Conservation (phyloP, 2,113 vertebrate genomes). For the Monarcha castaneiventris region DNA sequence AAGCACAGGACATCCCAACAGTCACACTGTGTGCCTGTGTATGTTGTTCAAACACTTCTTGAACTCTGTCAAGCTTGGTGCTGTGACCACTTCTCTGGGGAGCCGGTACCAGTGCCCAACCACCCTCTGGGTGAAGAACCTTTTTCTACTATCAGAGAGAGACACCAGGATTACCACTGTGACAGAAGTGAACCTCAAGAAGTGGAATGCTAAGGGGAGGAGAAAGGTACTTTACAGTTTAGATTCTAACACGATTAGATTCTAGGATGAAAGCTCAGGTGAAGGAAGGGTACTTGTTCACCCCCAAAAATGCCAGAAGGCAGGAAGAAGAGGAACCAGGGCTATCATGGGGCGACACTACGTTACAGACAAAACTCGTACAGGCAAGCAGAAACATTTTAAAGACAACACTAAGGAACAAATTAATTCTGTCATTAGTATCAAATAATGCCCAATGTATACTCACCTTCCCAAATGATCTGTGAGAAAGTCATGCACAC, state of each 20-base stretch:
- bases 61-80: neutral
- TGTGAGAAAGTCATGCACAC: neutral
- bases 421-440: neutral
- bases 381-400: neutral
- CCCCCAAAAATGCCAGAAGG: neutral
- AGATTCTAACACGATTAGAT: neutral
- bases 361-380: neutral
- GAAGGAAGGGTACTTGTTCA: neutral
- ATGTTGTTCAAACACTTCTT: neutral
- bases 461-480: neutral
- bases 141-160: neutral
- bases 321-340: neutral
- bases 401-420: neutral
- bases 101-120: neutral
- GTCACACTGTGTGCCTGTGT: neutral
- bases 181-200: neutral
- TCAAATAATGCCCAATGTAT: neutral
- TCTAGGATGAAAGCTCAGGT: neutral
- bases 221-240: neutral
- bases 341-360: neutral
- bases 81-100: neutral
- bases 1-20: neutral
- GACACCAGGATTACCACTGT: neutral
- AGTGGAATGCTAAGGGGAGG: neutral
- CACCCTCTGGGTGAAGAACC: neutral